phyloP scores from a whole-genome alignment of 2,113 vertebrate genomes.

The Menidia beryllina region DNA sequence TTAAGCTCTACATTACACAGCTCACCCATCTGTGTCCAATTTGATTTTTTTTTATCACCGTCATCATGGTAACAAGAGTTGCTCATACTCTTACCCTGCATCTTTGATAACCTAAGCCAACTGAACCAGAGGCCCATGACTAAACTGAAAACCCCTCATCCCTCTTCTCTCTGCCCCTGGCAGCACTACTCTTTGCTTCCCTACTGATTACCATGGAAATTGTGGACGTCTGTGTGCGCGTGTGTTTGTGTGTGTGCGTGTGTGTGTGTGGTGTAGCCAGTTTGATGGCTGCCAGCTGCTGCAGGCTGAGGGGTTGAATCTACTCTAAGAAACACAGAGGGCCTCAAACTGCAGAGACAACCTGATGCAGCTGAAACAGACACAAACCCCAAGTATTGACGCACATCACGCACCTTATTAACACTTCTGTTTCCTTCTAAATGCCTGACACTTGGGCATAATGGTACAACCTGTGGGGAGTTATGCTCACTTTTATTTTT shows the following conservation, averaged over 20 bases:
- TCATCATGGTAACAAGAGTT: slow-evolving; percentile 42
- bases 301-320: slow-evolving; percentile 72
- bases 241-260: slow-evolving; percentile 29
- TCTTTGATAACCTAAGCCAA: slow-evolving; percentile 53
- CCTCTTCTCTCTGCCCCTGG: slow-evolving; percentile 46
- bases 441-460: slow-evolving; percentile 32
- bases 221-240: slow-evolving; percentile 58
- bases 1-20: slow-evolving; percentile 36
- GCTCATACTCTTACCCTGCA: slow-evolving; percentile 41
- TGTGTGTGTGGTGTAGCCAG: slow-evolving; percentile 57
- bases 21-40: slow-evolving; percentile 45
- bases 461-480: slow-evolving; percentile 20
- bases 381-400: slow-evolving; percentile 62
- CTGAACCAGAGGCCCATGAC: slow-evolving; percentile 46
- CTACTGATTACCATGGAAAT: slow-evolving; percentile 76
- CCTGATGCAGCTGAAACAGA: slow-evolving; percentile 70
- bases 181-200: slow-evolving; percentile 60
- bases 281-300: slow-evolving; percentile 80
- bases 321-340: slow-evolving; percentile 69
- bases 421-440: slow-evolving; percentile 62
- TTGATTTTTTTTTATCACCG: slow-evolving; percentile 45
- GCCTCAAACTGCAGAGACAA: slow-evolving; percentile 77
- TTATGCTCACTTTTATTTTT: not conserved
- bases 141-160: slow-evolving; percentile 42
- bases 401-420: slow-evolving; percentile 66